Evolutionary conservation across 2,888 invertebrate genomes (phyloP), one percentile per base, ranked within the genome.

Genomic region (Scaptomyza reducta): DNA sequence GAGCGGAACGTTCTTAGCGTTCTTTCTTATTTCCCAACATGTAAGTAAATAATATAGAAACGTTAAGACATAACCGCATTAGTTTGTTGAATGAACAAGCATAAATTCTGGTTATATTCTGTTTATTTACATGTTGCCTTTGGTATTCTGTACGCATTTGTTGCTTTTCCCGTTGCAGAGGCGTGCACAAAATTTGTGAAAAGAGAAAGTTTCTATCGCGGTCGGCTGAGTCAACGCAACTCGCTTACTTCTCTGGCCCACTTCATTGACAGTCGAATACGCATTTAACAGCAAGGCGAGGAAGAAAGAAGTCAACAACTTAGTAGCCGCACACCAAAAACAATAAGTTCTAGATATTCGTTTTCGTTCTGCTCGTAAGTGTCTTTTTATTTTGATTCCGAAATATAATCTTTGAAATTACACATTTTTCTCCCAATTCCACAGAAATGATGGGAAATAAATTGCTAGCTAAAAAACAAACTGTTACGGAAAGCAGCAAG

Each of bases 181-280:
- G 77, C 84, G 81, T 79, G 82, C 55, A 55, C 50, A 79, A 86
- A 86, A 89, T 89, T 84, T 74, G 84, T 86, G 88, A 89, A 87
- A 87, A 88, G 89, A 87, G 89, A 87, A 87, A 89, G 89, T 89
- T 79, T 66, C 22, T 64, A 47, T 56, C 22, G 29, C 22, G 46
- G 40, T 42, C 47, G 45, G 46, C 16, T 47, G 50, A 14, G 18
- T 35, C 40, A 38, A n/a, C n/a, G 7, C 33, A 18, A 16, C 41
- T 54, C 22, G 33, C 42, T 31, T 14, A 1, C 29, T 13, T 16
- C 6, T 14, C 11, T 46, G 38, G 38, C 38, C 38, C n/a, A 38
- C 38, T 38, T 38, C 2, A 38, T 5, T 33, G 25, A 42, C 49
- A 35, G 49, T n/a, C 42, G 14, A n/a, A n/a, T 38, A 14, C 38